Base-by-base conservation (phyloP, 1,140 invertebrate species). In the Melitaea cinxia region DNA sequence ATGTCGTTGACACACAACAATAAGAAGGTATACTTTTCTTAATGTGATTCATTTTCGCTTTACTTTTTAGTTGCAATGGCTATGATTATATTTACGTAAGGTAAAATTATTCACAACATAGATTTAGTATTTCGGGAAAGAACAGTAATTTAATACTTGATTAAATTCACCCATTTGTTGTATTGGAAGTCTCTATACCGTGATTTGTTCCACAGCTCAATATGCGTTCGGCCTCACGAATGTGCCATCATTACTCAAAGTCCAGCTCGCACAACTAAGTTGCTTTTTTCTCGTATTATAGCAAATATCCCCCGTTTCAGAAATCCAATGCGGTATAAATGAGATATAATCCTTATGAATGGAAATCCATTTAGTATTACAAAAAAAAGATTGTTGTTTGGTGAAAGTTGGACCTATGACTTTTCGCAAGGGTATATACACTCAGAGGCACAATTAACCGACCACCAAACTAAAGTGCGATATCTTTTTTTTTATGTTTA, bases 181-280 rank as follows among this genome's bases (percentile, higher is more conserved):
- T 45, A 19, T 19, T 21, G 1, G 19, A 12, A 9, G 12, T 35
- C 73, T 73, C 70, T 14, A 75, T 12, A 30, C 24, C 52, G 69
- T 75, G 45, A 52, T 14, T 1, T 24, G 50, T 33, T 71, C 62
- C 61, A 49, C 54, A 65, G 72, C 79, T 72, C 81, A 87, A 87
- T 82, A 87, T 87, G 84, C 81, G 81, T 85, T 73, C 70, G 78
- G 74, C 75, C 80, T 79, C 73, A 77, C 78, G 78, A 84, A 82
- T 87, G 80, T 82, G 75, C 53, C 71, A 68, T 78, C 84, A 87
- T 87, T 85, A 87, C 78, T 87, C 84, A 87, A 85, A 81, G 84
- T 82, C 82, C 75, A 68, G 68, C 61, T 57, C 26, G 65, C 60
- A 61, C 70, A 60, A 75, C 70, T 75, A 77, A 79, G 73, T 76